Evolutionary conservation across 64 coral and sea anemone genomes (phyloP).

Genomic region (Pachyseris speciosa): DNA sequence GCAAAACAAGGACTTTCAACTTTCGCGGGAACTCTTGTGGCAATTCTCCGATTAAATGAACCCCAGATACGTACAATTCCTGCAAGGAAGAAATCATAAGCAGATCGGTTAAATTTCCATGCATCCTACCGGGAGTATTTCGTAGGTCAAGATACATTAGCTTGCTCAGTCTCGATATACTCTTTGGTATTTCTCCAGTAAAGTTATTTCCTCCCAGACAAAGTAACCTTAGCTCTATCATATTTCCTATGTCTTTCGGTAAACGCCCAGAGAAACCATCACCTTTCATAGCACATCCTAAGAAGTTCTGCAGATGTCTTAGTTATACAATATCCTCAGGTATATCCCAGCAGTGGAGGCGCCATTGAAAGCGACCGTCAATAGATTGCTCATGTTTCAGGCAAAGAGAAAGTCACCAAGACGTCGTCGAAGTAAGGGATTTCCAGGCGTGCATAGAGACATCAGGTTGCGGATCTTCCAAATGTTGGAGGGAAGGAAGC

Average conservation of each 20-base stretch:
- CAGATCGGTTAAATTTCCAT: constrained; percentile 11
- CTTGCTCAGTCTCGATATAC: not conserved
- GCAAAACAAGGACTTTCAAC: not conserved
- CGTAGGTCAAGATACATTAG: constrained; percentile 3
- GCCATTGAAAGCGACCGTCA: not conserved
- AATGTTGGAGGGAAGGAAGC: not conserved
- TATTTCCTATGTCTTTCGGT: constrained; percentile 20
- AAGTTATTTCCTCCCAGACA: constrained; percentile 1
- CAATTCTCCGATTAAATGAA: constrained; percentile 35
- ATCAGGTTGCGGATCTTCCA: constrained; percentile 14
- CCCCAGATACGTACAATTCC: not conserved
- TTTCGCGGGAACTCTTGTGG: not conserved
- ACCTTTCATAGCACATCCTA: not conserved
- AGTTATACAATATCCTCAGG: not conserved
- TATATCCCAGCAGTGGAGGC: constrained; percentile 1
- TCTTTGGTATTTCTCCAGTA: constrained; percentile 1
- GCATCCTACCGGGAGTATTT: constrained; percentile 13
- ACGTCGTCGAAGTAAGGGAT: not conserved
- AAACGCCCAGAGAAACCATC: not conserved
- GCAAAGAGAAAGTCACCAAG: constrained; percentile 18
- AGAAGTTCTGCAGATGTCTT: not conserved
- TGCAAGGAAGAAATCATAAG: not conserved
- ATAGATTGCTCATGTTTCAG: constrained; percentile 13
- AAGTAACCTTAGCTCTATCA: not conserved
- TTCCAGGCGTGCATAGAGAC: not conserved